Evolutionary conservation across 1,140 invertebrate genomes (phyloP).

Genomic region (Drosophila sulfurigaster): DNA sequence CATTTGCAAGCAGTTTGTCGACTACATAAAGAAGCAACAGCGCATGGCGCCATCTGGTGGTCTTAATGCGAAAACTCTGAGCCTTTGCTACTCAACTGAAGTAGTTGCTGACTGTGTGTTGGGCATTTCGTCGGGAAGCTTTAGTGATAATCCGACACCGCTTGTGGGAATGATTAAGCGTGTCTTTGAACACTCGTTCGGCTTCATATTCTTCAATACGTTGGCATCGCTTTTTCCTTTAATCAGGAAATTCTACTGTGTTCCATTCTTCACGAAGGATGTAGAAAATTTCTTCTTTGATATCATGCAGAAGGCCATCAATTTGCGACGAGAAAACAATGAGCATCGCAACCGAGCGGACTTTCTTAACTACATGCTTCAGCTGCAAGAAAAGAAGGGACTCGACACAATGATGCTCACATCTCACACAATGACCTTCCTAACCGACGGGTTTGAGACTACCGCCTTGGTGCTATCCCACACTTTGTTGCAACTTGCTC

Average conservation of each 20-base stretch:
- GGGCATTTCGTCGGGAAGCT: conserved; percentile 83
- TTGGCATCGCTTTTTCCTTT: conserved; percentile 47
- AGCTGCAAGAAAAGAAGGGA: conserved; percentile 76
- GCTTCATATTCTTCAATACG: conserved; percentile 45
- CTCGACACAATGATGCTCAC: conserved; percentile 44
- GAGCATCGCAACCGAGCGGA: conserved; percentile 68
- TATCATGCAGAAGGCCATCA: conserved; percentile 60
- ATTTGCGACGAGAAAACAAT: conserved; percentile 52
- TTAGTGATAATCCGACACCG: conserved; percentile 49
- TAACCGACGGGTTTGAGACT: conserved; percentile 70
- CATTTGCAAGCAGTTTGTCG: conserved; percentile 52
- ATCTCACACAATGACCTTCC: conserved; percentile 64
- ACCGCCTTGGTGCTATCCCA: conserved; percentile 53
- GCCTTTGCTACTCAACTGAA: conserved; percentile 85
- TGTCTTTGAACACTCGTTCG: conserved; percentile 48
- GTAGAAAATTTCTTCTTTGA: conserved; percentile 68
- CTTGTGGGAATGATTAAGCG: conserved; percentile 46
- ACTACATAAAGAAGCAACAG: conserved; percentile 52
- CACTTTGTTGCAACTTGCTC: conserved; percentile 45
- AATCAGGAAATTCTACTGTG: conserved; percentile 45
- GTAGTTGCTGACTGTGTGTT: conserved; percentile 85
- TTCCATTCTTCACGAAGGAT: conserved; percentile 49
- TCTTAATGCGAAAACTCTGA: conserved; percentile 51
- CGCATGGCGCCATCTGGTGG: conserved; percentile 45
- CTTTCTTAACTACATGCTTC: conserved; percentile 80